Evolutionary conservation across 2,113 vertebrate genomes (phyloP).

Genomic region (Myanophis thanlyinensis): DNA sequence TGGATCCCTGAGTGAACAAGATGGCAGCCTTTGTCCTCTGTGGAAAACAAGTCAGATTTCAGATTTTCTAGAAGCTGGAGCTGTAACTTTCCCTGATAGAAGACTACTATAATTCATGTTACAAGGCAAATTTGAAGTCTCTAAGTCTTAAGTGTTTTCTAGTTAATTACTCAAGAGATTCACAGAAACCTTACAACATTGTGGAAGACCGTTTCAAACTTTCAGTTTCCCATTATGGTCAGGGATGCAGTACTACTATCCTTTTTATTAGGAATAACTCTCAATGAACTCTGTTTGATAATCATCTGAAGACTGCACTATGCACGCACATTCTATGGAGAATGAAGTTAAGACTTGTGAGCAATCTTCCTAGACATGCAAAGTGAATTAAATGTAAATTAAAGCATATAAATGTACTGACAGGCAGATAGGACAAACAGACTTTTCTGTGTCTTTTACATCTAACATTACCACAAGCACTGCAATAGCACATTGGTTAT

Average conservation of each 20-base stretch:
- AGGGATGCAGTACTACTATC: background rate
- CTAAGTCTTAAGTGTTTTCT: background rate
- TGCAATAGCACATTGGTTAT: background rate
- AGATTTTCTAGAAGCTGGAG: background rate
- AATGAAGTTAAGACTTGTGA: background rate
- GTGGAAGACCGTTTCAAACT: background rate
- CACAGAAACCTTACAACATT: background rate
- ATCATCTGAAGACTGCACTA: background rate
- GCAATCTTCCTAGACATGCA: background rate
- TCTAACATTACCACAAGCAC: background rate
- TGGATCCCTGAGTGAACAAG: background rate
- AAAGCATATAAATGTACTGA: background rate
- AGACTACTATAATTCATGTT: background rate
- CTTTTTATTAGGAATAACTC: background rate
- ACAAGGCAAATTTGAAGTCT: background rate
- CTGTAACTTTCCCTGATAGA: background rate
- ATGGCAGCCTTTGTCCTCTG: background rate
- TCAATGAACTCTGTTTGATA: background rate
- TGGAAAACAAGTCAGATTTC: background rate
- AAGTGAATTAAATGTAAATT: background rate
- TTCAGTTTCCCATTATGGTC: background rate
- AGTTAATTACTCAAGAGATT: background rate
- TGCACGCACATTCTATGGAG: background rate
- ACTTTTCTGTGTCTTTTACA: background rate
- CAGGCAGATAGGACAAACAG: background rate